Evolutionary conservation across 2,888 invertebrate species (phyloP).

Genomic region (Liodrosophila aerea): DNA sequence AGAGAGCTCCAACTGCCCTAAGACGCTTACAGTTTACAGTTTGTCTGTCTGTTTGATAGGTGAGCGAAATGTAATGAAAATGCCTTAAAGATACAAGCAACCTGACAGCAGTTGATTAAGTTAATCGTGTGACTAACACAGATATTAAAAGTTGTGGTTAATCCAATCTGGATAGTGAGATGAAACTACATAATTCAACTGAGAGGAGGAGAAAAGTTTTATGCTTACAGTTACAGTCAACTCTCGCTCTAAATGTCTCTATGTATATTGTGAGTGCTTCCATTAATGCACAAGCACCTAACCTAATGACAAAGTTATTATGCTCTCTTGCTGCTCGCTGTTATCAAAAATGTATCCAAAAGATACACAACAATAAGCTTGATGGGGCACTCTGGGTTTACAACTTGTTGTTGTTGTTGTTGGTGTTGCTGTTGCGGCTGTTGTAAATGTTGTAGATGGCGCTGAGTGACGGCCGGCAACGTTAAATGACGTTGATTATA

Average conservation of each 20-base stretch:
- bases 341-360: constrained; percentile 75
- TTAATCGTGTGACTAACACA: not conserved
- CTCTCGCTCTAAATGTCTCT: constrained; percentile 11
- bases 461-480: constrained; percentile 75
- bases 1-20: too few species aligned
- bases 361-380: constrained; percentile 74
- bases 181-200: not conserved
- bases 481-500: constrained; percentile 79
- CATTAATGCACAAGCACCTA: constrained; percentile 49
- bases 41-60: too few species aligned
- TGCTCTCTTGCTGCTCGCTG: constrained; percentile 45
- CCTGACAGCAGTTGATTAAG: not conserved
- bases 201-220: constrained; percentile 26
- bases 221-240: constrained; percentile 15
- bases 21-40: too few species aligned
- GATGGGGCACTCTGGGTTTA: constrained; percentile 65
- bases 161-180: too few species aligned
- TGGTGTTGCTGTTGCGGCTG: constrained; percentile 40
- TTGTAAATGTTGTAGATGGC: constrained; percentile 57
- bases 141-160: not conserved
- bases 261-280: constrained; percentile 36
- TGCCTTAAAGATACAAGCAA: too few species aligned
- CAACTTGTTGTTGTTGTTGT: constrained; percentile 47
- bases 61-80: too few species aligned
- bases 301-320: constrained; percentile 72